A percentile compares a stretch with the other conserved stretches of the same genome.
These are phyloP conservation scores for Planococcus citri DNA, from an alignment of 1,140 invertebrate species.

Conservation along the genomic window DNA sequence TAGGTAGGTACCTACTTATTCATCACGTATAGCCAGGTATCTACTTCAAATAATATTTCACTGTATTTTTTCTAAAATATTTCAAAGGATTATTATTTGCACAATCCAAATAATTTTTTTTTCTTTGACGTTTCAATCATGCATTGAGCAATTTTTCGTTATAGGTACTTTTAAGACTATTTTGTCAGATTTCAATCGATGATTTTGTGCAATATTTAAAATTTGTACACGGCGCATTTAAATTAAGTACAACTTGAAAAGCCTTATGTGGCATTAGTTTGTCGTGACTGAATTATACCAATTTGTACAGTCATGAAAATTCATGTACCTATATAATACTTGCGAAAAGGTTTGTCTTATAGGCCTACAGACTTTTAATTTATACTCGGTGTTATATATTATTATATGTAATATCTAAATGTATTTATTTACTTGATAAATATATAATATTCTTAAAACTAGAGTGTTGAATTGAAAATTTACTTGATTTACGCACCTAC, in stretches of 20 bases:
- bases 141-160: background rate
- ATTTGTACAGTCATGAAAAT: background rate
- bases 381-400: background rate
- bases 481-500: too few species aligned
- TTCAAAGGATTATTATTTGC: too few species aligned
- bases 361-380: background rate
- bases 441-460: background rate
- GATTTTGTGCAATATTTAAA: slow-evolving; percentile 1
- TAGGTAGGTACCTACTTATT: too few species aligned
- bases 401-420: slow-evolving; percentile 1
- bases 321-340: background rate
- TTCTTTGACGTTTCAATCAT: background rate
- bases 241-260: background rate
- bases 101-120: too few species aligned
- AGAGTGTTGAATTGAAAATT: background rate
- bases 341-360: background rate
- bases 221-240: background rate
- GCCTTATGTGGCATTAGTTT: too few species aligned
- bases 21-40: too few species aligned
- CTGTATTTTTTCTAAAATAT: too few species aligned
- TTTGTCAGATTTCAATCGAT: background rate
- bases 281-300: too few species aligned
- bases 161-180: too few species aligned
- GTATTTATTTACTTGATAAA: background rate
- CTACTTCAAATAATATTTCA: too few species aligned